Evolutionary conservation across 2,113 vertebrate genomes (phyloP).

Genomic region (Ammodytes dubius): DNA sequence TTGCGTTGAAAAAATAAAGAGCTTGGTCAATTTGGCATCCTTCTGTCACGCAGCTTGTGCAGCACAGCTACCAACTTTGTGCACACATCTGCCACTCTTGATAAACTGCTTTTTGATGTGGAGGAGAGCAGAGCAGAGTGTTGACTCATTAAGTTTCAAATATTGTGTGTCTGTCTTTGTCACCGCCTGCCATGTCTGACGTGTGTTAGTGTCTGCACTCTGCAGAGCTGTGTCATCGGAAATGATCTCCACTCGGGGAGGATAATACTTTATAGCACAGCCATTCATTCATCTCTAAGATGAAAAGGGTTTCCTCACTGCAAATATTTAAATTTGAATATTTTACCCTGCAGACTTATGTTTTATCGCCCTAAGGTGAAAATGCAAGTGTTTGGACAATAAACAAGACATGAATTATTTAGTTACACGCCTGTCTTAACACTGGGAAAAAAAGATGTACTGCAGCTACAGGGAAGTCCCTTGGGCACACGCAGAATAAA

Average conservation of each 20-base stretch:
- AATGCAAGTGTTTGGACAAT: slow-evolving; percentile 19
- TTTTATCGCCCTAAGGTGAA: slow-evolving; percentile 27
- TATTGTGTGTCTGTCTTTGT: slow-evolving; percentile 32
- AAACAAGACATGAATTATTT: slow-evolving; percentile 41
- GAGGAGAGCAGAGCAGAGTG: slow-evolving; percentile 32
- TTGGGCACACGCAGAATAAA: neutral
- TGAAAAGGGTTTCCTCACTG: neutral
- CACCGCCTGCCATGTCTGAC: slow-evolving; percentile 49
- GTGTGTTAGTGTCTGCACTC: slow-evolving; percentile 60
- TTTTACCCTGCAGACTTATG: neutral
- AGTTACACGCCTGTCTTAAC: slow-evolving; percentile 29
- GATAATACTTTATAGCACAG: slow-evolving; percentile 40
- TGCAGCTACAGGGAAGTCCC: neutral
- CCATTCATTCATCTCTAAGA: slow-evolving; percentile 10
- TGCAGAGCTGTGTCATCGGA: slow-evolving; percentile 61
- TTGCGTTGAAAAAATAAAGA: neutral
- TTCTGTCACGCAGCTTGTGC: slow-evolving; percentile 11
- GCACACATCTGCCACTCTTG: slow-evolving; percentile 43
- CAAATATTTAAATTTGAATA: slow-evolving; percentile 1
- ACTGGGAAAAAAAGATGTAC: neutral
- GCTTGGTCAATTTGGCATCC: neutral
- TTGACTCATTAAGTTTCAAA: slow-evolving; percentile 74
- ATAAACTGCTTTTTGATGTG: slow-evolving; percentile 60
- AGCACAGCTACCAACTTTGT: slow-evolving; percentile 19
- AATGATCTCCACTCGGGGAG: slow-evolving; percentile 44